A percentile compares a stretch with the other conserved stretches of the same genome.
phyloP scores from a whole-genome alignment of 2,797 vertebrate genomes.

The Tragopan temminckii region DNA sequence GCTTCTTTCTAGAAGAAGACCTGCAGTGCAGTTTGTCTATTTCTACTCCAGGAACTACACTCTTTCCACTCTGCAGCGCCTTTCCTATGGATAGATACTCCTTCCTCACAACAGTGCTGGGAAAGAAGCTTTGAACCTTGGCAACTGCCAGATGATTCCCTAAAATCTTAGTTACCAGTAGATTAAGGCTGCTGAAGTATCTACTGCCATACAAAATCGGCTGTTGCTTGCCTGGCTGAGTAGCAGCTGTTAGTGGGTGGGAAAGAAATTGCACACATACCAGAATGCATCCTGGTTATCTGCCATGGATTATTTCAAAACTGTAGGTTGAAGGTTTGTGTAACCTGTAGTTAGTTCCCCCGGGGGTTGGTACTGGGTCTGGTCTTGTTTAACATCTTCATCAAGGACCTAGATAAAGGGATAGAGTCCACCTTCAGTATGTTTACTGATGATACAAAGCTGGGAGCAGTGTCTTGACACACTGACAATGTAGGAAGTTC shows the following conservation, averaged over 20 bases:
- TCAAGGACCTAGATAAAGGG: too few species aligned
- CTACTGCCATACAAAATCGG: not conserved
- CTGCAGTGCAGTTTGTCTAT: not conserved
- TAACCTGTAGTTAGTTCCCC: too few species aligned
- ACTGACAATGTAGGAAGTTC: too few species aligned
- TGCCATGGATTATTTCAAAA: not conserved
- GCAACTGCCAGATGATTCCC: not conserved
- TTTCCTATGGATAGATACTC: not conserved
- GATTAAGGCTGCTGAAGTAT: not conserved
- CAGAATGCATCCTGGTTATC: not conserved
- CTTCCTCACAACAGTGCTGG: not conserved
- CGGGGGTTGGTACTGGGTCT: too few species aligned
- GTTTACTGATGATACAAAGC: too few species aligned
- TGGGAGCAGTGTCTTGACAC: too few species aligned
- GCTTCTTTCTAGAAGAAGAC: not conserved
- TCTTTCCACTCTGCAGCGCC: rapidly evolving
- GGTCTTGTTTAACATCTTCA: too few species aligned
- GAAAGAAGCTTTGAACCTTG: not conserved
- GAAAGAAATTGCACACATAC: not conserved
- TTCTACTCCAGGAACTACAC: not conserved
- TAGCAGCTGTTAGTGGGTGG: not conserved
- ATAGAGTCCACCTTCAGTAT: too few species aligned
- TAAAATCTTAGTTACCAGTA: not conserved
- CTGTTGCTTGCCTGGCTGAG: not conserved
- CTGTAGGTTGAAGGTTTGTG: not conserved